Evolutionary conservation across 2,888 invertebrate species (phyloP), one percentile per base, ranked within the genome.

Genomic region (Archips crataeganus): DNA sequence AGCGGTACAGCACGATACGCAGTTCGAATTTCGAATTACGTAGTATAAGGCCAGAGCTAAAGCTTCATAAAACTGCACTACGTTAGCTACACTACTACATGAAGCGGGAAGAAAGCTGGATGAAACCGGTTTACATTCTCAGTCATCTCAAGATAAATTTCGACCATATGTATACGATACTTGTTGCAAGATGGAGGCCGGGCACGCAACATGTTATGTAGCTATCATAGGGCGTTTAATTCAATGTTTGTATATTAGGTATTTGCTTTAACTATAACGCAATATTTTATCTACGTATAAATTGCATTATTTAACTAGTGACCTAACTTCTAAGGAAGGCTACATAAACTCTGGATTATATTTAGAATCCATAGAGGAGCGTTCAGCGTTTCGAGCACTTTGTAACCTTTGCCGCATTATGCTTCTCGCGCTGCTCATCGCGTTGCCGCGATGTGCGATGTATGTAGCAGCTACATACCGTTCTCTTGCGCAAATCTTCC

Each of bases 221-320:
- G 6, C 5, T 15, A 23, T 23, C 23, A 23, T 54, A 8, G 15
- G 15, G 54, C 15, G 54, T 15, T 54, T 23, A 23, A 6, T n/a
- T 49, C 9, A 23, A 6, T n/a, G 9, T 54, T 54, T n/a, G n/a
- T 54, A 15, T 23, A 23, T 51, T 23, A n/a, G 2, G 23, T 54
- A 9, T 23, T 54, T 54, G 23, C 51, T 45, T 45, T 45, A 57
- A 39, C 39, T 36, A 34, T 36, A 60, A 60, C 13, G 39, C 34
- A 60, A 61, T n/a, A 10, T 34, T 54, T 34, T 15, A 61, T 61
- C 59, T 39, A 39, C 39, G 4, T 39, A 51, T 13, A 65, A 67
- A 65, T 68, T 73, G 72, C 72, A 47, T 54, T 51, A 23, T 57
- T 72, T 63, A 68, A 73, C 63, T 68, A 68, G 72, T 73, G 72